phyloP scores from a whole-genome alignment of 2,888 invertebrate species.

The Panopea generosa region DNA sequence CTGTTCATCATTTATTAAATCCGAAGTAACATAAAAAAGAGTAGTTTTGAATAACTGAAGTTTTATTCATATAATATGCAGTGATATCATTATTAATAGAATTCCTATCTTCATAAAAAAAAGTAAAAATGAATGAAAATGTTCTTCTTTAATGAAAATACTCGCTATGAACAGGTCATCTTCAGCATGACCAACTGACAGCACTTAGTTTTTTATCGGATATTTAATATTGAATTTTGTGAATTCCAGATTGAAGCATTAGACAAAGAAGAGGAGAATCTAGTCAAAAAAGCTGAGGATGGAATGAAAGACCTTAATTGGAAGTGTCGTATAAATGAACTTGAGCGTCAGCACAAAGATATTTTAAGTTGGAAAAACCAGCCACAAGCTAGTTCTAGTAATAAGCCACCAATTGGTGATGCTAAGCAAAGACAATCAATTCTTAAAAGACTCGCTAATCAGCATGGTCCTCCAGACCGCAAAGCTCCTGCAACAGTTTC shows the following conservation, averaged over 20 bases:
- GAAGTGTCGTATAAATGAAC: conserved; percentile 64
- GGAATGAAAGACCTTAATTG: conserved; percentile 70
- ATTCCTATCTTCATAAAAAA: too few relatives aligned
- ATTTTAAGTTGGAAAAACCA: conserved; percentile 55
- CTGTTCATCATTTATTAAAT: too few relatives aligned
- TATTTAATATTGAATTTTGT: too few relatives aligned
- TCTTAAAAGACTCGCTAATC: conserved; percentile 38
- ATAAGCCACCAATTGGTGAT: conserved; percentile 60
- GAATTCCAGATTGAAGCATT: conserved; percentile 70
- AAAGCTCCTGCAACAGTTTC: conserved; percentile 55
- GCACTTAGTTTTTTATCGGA: too few relatives aligned
- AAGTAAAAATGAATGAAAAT: too few relatives aligned
- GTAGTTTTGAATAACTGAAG: too few relatives aligned
- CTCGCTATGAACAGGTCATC: too few relatives aligned
- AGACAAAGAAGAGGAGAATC: conserved; percentile 73
- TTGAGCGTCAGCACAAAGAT: conserved; percentile 66
- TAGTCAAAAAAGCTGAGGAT: conserved; percentile 70
- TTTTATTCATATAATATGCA: too few relatives aligned
- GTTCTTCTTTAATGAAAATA: too few relatives aligned
- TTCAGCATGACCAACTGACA: too few relatives aligned
- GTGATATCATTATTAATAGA: too few relatives aligned
- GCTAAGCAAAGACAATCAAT: conserved; percentile 61
- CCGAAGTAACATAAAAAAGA: too few relatives aligned
- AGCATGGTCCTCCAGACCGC: conserved; percentile 47
- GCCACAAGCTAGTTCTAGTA: conserved; percentile 30